Evolutionary conservation across 2,888 invertebrate genomes (phyloP), one percentile per base, ranked within the genome.

Genomic region (Catocala sponsa): DNA sequence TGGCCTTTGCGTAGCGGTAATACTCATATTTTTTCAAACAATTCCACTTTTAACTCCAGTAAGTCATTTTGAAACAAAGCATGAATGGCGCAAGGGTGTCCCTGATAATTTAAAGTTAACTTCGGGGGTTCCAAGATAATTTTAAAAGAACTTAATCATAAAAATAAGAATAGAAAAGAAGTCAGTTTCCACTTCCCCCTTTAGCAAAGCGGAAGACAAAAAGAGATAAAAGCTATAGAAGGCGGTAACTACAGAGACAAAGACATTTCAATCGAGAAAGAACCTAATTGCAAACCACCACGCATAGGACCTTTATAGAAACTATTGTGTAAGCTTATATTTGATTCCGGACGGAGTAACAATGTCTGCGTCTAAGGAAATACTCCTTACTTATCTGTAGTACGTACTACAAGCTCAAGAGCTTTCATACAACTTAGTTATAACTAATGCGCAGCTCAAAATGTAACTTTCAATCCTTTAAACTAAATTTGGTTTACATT

Each of bases 81-180:
- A 33, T 15, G 53, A 15, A 25, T 53, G 25, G 15, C 42, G 9
- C 25, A 10, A 38, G 13, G 5, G 33, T 35, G 6, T 9, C 12
- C 2, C 5, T 42, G 42, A 48, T 42, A 47, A 42, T 41, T 15
- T 6, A 48, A 53, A 43, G 15, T 53, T 53, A 59, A 42, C 50
- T 46, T 51, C 4, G 15, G 33, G 53, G 33, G 41, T 12, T 52
- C 12, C 38, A 41, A 41, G 13, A 42, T 47, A 47, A 58, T 58
- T 46, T 47, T 12, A 47, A 53, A 53, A 42, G 15, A 13, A 33
- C 12, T 33, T 53, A 42, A 59, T 59, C 47, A 42, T 33, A 48
- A 53, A 59, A 70, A 62, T 68, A 61, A 52, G 32, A 47, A 5
- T 47, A 59, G 42, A 53, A 59, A 53, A 53, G 48, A 53, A 53